Evolutionary conservation across 2,888 invertebrate genomes (phyloP).

Genomic region (Gisinianus flammeolus): DNA sequence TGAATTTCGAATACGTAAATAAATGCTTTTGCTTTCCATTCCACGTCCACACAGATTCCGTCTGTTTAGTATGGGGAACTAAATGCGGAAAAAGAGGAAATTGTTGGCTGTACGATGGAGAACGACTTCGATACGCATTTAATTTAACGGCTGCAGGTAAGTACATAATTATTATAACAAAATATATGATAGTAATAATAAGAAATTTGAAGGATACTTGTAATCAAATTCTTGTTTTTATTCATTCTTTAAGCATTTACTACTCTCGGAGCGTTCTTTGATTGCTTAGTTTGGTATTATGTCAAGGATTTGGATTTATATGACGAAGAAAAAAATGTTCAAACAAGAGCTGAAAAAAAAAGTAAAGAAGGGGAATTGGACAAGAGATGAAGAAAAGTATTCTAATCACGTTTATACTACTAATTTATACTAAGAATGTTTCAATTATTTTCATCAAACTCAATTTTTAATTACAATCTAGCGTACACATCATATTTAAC

Average conservation of each 20-base stretch:
- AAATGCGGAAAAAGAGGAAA: slow-evolving; percentile 74
- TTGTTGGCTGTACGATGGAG: slow-evolving; percentile 76
- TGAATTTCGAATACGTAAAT: too few relatives aligned
- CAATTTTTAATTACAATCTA: too few relatives aligned
- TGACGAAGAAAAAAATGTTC: slow-evolving; percentile 57
- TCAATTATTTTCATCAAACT: too few relatives aligned
- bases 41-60: too few relatives aligned
- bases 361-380: not conserved
- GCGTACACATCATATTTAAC: too few relatives aligned
- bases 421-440: too few relatives aligned
- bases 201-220: too few relatives aligned
- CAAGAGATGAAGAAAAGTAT: not conserved
- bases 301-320: slow-evolving; percentile 63
- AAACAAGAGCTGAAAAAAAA: not conserved
- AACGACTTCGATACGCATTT: slow-evolving; percentile 69
- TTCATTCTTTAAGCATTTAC: slow-evolving; percentile 64
- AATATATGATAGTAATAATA: too few relatives aligned
- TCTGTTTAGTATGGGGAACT: slow-evolving; percentile 76
- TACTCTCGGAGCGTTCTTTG: slow-evolving; percentile 63
- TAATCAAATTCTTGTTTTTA: slow-evolving; percentile 52
- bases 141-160: slow-evolving; percentile 71
- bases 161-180: too few relatives aligned
- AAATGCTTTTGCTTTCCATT: slow-evolving; percentile 60
- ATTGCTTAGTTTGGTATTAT: slow-evolving; percentile 64
- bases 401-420: too few relatives aligned